Evolutionary conservation across 2,888 invertebrate species (phyloP), one percentile per base, ranked within the genome.

Genomic region (Unio delphinus): DNA sequence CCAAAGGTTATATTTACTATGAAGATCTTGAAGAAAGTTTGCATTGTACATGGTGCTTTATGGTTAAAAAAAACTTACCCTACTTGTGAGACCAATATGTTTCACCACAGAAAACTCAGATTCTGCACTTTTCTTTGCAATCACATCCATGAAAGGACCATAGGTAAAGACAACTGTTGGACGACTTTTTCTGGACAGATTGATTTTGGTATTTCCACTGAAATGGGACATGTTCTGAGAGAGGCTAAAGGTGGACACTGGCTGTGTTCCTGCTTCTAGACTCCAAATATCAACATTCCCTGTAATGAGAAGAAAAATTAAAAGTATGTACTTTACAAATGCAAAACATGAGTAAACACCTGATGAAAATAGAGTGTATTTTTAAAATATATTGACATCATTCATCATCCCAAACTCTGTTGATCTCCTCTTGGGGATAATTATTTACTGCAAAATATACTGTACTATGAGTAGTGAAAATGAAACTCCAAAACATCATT

Each of bases 241-340:
- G 8, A 67, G 73, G 64, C 28, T 65, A 55, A 69, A 70, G 17
- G 74, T 74, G 55, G 74, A 73, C 23, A 74, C 20, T 6, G 73
- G 67, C 69, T 57, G 79, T 79, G 70, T 68, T 61, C 80, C 80
- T 28, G 74, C 76, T 7, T 80, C 78, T 65, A 85, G 81, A 55
- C 73, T 75, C 88, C 88, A 88, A 6, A 87, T 74, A 71, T 88
- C 88, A 26, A 88, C 82, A 80, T 83, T 80, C 61, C 86, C 88
- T 87, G 66, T 3, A 73, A 66, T 34, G 60, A 59, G 56, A 18
- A 58, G 30, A 18, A 70, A 11, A 45, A 45, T 45, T 1, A 45
- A 11, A 45, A 45, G 11, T 11, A 45, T 45, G 45, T 11, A 45
- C 45, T 45, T 45, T 15, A 45, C 1, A 45, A 45, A 15, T 45